A percentile compares a stretch with the other conserved stretches of the same genome.
Evolutionary conservation across 2,797 vertebrate genomes (phyloP).

Genomic region (Micrastur ruficollis): DNA sequence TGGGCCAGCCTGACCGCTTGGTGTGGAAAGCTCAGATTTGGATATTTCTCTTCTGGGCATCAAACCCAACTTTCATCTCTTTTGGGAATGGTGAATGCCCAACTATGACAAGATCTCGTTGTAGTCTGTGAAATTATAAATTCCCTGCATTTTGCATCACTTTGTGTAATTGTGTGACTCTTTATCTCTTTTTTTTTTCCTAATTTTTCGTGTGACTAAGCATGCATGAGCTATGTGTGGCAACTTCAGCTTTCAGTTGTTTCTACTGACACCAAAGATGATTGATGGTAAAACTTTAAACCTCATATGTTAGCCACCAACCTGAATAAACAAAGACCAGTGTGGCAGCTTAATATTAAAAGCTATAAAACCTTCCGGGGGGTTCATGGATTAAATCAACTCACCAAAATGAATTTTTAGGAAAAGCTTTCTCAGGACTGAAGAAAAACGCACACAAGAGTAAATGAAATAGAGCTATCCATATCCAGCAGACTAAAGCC

Average conservation of each 20-base stretch:
- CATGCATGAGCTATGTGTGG: background rate
- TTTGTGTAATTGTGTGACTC: background rate
- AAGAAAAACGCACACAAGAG: background rate
- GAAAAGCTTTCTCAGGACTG: background rate
- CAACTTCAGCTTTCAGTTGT: background rate
- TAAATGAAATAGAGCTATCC: conserved; percentile 47
- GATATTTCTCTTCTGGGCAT: background rate
- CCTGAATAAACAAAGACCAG: conserved; percentile 63
- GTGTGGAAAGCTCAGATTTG: background rate
- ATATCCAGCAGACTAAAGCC: conserved; percentile 34
- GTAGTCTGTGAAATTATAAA: background rate
- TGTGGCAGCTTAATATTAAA: conserved; percentile 59
- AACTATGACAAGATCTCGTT: background rate
- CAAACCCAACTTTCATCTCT: background rate
- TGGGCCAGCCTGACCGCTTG: background rate
- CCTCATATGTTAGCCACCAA: conserved; percentile 38
- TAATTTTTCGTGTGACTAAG: background rate
- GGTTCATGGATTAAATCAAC: conserved; percentile 61
- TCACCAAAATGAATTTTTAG: conserved; percentile 35
- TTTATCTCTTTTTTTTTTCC: background rate
- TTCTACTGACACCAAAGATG: conserved; percentile 10
- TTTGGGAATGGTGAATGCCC: background rate
- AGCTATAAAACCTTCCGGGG: conserved; percentile 57
- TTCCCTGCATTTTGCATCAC: background rate
- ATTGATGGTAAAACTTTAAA: conserved; percentile 43